A percentile compares a stretch with the other conserved stretches of the same genome.
phyloP scores from a whole-genome alignment of 2,113 vertebrate genomes.

The Pygoscelis adeliae region DNA sequence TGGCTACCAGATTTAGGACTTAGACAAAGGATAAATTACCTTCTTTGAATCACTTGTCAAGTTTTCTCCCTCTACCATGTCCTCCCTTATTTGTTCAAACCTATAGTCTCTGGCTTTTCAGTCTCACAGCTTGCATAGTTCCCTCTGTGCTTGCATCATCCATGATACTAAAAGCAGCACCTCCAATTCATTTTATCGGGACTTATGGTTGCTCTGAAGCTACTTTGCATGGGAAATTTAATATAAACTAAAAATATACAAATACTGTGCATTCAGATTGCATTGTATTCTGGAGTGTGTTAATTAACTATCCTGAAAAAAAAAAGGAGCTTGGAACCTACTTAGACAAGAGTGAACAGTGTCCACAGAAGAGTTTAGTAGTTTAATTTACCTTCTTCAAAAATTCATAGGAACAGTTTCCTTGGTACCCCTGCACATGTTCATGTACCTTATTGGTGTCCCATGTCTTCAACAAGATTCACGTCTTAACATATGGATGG shows the following conservation, averaged over 20 bases:
- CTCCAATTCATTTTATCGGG: neutral
- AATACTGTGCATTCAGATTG: neutral
- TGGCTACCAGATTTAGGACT: neutral
- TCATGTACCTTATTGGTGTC: fast-evolving
- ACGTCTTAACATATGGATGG: fast-evolving
- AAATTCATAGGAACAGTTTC: neutral
- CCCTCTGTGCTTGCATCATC: neutral
- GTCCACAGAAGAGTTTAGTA: neutral
- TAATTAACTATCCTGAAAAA: neutral
- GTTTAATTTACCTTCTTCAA: neutral
- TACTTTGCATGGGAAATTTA: neutral
- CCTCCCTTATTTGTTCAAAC: neutral
- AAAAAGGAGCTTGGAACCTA: neutral
- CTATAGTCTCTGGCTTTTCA: neutral
- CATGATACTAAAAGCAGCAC: neutral
- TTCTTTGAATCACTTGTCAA: neutral
- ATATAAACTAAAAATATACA: neutral
- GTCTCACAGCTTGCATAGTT: neutral
- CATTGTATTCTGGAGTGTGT: neutral
- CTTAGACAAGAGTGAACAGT: fast-evolving
- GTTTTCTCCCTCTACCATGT: neutral
- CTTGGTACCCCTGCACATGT: fast-evolving
- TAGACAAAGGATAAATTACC: neutral
- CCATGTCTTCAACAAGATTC: neutral
- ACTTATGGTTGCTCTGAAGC: neutral